Evolutionary conservation across 2,888 invertebrate genomes (phyloP).

Genomic region (Drosophila meridionalis): DNA sequence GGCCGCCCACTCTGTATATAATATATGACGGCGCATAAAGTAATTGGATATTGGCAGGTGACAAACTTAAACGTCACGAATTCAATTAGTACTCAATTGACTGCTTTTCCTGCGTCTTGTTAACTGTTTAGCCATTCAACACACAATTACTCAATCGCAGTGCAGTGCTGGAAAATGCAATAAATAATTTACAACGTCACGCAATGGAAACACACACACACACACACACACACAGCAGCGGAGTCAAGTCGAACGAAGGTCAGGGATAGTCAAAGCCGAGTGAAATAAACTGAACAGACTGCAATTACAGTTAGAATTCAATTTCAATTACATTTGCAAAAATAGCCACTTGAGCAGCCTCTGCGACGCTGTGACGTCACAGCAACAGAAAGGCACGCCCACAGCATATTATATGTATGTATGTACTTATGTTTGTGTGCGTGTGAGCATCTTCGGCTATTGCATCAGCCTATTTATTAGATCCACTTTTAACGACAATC

Average conservation of each 20-base stretch:
- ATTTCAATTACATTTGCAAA: neutral
- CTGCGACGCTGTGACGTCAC: conserved; percentile 53
- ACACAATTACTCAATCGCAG: conserved; percentile 34
- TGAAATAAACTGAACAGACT: conserved; percentile 21
- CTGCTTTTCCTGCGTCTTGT: conserved; percentile 15
- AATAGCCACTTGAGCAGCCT: conserved; percentile 15
- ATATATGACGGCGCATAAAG: neutral
- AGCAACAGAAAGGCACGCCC: conserved; percentile 3
- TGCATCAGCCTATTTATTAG: conserved; percentile 54
- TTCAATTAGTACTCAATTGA: conserved; percentile 47
- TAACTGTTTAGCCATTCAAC: conserved; percentile 31
- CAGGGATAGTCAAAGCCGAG: conserved; percentile 31
- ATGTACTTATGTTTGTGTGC: neutral
- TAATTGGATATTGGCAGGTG: conserved; percentile 24
- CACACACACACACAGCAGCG: neutral
- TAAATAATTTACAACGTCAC: conserved; percentile 51
- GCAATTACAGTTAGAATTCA: conserved; percentile 33
- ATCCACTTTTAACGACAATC: conserved; percentile 31
- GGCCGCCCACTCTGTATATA: neutral
- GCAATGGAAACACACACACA: conserved; percentile 13
- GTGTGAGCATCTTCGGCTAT: conserved; percentile 41
- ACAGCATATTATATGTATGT: neutral
- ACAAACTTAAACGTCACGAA: conserved; percentile 40
- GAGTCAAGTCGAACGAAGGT: conserved; percentile 25
- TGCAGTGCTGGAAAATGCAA: conserved; percentile 25